A percentile compares a stretch with the other conserved stretches of the same genome.
phyloP scores from a whole-genome alignment of 2,888 invertebrate species.

The Prosapia bicincta region DNA sequence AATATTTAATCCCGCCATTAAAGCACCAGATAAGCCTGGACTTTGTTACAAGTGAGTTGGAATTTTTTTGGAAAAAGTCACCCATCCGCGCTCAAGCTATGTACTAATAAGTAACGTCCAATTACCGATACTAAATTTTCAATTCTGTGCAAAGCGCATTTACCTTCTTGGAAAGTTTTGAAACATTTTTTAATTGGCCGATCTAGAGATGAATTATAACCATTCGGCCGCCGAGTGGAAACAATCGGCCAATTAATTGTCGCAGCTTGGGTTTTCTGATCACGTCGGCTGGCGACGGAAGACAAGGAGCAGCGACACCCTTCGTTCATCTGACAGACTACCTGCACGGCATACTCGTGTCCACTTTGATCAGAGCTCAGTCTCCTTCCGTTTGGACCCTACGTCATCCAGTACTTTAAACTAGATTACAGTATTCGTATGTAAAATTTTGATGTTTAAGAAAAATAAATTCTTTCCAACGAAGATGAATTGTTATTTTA shows the following conservation, averaged over 20 bases:
- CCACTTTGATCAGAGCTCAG: no score
- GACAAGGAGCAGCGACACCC: neutral
- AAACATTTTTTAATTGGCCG: neutral
- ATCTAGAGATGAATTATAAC: neutral
- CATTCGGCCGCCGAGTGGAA: neutral
- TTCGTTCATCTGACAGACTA: neutral
- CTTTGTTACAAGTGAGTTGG: no score
- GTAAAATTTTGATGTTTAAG: no score
- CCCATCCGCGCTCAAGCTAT: no score
- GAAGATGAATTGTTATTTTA: no score
- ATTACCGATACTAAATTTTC: neutral
- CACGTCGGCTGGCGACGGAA: neutral
- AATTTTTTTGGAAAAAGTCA: no score
- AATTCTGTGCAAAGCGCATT: neutral
- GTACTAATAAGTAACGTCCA: neutral
- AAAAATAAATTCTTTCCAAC: no score
- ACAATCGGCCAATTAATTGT: constrained; percentile 1
- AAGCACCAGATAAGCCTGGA: no score
- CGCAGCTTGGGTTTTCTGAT: neutral
- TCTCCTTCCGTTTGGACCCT: neutral
- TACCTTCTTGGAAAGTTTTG: neutral
- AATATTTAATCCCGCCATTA: no score
- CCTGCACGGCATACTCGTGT: no score
- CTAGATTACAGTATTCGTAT: no score
- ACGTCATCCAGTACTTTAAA: no score